Evolutionary conservation across 2,888 invertebrate species (phyloP).

Genomic region (Caenorhabditis imperialis): DNA sequence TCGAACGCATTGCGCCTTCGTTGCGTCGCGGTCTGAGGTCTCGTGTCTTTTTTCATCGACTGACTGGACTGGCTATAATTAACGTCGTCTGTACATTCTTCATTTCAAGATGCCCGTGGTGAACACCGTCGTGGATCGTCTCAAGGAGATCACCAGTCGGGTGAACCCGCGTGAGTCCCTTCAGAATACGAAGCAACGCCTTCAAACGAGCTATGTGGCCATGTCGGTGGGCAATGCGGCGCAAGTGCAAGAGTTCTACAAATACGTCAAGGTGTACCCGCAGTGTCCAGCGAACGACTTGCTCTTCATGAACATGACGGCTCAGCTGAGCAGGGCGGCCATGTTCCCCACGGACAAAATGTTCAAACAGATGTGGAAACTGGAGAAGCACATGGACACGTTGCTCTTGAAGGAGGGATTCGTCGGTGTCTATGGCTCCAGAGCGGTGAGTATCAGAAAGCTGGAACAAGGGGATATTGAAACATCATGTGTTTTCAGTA

Average conservation of each 20-base stretch:
- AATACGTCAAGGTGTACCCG: slow-evolving; percentile 39
- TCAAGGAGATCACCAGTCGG: slow-evolving; percentile 29
- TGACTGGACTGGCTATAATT: neutral
- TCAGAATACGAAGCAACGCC: slow-evolving; percentile 15
- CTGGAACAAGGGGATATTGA: no score
- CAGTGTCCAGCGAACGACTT: slow-evolving; percentile 29
- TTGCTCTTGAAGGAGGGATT: slow-evolving; percentile 13
- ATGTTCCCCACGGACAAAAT: slow-evolving; percentile 27
- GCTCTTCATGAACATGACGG: slow-evolving; percentile 41
- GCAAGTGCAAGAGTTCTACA: slow-evolving; percentile 38
- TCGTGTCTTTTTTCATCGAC: slow-evolving; percentile 17
- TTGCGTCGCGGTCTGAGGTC: slow-evolving; percentile 26
- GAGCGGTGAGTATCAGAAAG: slow-evolving; percentile 12
- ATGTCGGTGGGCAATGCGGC: slow-evolving; percentile 22
- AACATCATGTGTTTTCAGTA: no score
- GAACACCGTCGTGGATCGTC: slow-evolving; percentile 26
- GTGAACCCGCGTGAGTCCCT: slow-evolving; percentile 24
- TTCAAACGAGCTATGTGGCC: slow-evolving; percentile 10
- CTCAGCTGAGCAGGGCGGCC: slow-evolving; percentile 27
- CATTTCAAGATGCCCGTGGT: slow-evolving; percentile 27
- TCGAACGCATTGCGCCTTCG: slow-evolving; percentile 26
- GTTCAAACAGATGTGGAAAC: slow-evolving; percentile 42
- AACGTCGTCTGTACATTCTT: neutral
- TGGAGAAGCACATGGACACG: slow-evolving; percentile 29
- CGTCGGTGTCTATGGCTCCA: slow-evolving; percentile 22